Conservation (phyloP, 2,113 vertebrate genomes). For the Protobothrops flavoviridis region DNA sequence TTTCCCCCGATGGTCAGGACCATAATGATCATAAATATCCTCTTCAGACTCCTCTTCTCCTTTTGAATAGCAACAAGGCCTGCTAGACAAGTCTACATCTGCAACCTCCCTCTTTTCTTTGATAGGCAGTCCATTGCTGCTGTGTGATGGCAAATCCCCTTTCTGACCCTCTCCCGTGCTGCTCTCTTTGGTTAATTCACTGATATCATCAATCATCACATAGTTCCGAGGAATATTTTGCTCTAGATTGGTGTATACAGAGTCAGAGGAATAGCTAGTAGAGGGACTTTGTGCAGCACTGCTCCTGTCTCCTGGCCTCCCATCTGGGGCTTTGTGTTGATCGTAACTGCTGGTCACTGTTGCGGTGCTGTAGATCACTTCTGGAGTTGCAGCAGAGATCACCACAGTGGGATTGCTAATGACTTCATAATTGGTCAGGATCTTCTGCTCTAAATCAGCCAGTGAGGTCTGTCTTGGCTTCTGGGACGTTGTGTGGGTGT, state of each 20-base stretch:
- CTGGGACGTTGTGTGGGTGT: conserved; percentile 80
- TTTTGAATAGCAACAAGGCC: conserved; percentile 83
- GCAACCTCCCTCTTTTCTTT: conserved; percentile 73
- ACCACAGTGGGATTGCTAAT: conserved; percentile 79
- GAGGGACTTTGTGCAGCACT: conserved; percentile 78
- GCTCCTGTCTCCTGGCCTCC: conserved; percentile 74
- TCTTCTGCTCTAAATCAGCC: conserved; percentile 93
- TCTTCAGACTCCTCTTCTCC: conserved; percentile 94
- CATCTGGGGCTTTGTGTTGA: conserved; percentile 80
- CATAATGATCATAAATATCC: conserved; percentile 90
- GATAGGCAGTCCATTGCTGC: conserved; percentile 73
- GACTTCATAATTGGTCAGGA: conserved; percentile 95
- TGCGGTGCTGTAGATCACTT: conserved; percentile 74
- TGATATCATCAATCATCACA: conserved; percentile 98
- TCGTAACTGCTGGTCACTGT: conserved; percentile 76
- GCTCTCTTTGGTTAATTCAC: conserved; percentile 94
- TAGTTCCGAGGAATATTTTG: conserved; percentile 97
- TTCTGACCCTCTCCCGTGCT: conserved; percentile 80
- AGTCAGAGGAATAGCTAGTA: conserved; percentile 82
- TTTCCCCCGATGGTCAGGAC: conserved; percentile 76
- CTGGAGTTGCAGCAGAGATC: conserved; percentile 80
- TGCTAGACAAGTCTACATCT: conserved; percentile 72
- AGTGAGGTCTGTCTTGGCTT: conserved; percentile 91
- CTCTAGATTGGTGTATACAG: conserved; percentile 90
- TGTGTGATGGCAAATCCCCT: conserved; percentile 69